Conservation (phyloP, 2,113 vertebrate genomes). For the Bos indicus region DNA sequence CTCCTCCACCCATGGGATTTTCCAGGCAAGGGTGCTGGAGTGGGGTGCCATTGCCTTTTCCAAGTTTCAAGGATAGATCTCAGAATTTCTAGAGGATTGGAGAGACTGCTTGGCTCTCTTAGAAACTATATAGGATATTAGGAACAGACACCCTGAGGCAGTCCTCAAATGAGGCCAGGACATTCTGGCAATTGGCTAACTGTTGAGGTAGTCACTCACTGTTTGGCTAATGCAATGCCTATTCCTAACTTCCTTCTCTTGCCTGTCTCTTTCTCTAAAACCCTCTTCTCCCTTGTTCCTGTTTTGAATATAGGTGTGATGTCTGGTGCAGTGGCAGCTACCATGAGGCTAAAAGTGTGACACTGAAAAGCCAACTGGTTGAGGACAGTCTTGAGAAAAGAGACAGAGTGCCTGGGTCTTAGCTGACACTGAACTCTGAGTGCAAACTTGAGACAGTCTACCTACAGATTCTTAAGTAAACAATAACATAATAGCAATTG, state of each 20-base stretch:
- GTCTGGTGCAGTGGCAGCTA: not conserved
- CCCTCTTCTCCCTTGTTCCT: not conserved
- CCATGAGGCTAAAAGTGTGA: not conserved
- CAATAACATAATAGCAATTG: not conserved
- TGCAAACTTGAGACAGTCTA: not conserved
- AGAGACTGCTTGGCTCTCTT: not conserved
- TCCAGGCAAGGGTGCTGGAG: too few species aligned
- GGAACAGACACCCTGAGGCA: not conserved
- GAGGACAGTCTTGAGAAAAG: not conserved
- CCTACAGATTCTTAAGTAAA: not conserved
- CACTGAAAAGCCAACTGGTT: not conserved
- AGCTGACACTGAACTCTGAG: not conserved
- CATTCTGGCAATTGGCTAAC: not conserved
- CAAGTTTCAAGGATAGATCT: not conserved
- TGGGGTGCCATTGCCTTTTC: too few species aligned
- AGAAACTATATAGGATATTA: not conserved
- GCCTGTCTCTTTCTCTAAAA: not conserved
- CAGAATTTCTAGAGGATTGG: not conserved
- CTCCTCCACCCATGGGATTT: too few species aligned
- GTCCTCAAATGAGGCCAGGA: not conserved
- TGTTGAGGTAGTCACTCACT: not conserved
- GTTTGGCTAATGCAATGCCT: not conserved
- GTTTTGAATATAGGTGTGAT: not conserved
- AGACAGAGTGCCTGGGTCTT: not conserved
- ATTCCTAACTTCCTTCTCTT: not conserved